phyloP scores from a whole-genome alignment of 1,140 invertebrate genomes.

The Streblospio benedicti region DNA sequence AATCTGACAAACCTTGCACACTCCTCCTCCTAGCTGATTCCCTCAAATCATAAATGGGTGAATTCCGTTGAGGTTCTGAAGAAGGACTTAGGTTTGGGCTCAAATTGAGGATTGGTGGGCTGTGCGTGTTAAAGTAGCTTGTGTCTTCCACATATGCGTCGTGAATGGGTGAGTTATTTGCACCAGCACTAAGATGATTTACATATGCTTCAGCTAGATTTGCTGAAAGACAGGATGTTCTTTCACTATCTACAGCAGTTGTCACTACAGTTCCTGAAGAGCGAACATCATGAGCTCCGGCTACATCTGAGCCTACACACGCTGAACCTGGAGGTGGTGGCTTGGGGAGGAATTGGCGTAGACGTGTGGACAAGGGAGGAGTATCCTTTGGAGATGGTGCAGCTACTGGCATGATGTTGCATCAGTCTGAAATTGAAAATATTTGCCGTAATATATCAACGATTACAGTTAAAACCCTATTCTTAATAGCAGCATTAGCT shows the following conservation, averaged over 20 bases:
- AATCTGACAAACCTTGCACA: conserved; percentile 37
- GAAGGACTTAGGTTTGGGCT: conserved; percentile 43
- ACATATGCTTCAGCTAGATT: no score
- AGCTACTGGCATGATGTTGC: conserved; percentile 10
- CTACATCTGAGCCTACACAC: no score
- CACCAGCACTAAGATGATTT: no score
- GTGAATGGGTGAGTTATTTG: no score
- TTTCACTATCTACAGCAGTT: no score
- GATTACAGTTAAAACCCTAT: no score
- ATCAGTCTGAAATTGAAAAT: neutral
- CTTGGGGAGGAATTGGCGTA: conserved; percentile 8
- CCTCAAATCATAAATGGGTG: conserved; percentile 42
- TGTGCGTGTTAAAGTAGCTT: conserved; percentile 42
- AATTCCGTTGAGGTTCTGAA: conserved; percentile 32
- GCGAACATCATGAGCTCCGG: no score
- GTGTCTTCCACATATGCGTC: no score
- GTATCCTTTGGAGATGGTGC: conserved; percentile 7
- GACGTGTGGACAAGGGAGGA: neutral
- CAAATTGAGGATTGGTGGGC: conserved; percentile 44
- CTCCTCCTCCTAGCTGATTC: conserved; percentile 36
- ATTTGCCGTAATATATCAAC: neutral
- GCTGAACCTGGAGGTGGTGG: no score
- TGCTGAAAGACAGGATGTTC: no score
- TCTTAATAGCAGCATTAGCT: no score
- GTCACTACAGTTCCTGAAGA: no score